phyloP scores from a whole-genome alignment of 2,113 vertebrate genomes.

The Desmodus rotundus region DNA sequence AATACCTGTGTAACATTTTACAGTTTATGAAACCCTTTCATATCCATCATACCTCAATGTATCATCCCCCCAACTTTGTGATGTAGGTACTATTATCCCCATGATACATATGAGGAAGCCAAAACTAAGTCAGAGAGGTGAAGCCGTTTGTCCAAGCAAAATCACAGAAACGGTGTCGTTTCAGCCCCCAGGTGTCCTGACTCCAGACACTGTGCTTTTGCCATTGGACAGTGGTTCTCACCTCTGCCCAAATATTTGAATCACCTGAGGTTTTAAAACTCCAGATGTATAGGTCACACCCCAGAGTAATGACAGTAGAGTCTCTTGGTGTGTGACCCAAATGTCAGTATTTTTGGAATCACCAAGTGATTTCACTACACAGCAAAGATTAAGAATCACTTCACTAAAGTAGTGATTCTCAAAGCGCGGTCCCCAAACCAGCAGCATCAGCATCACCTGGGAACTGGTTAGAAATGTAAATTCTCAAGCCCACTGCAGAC shows the following conservation, averaged over 20 bases:
- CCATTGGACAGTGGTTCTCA: background rate
- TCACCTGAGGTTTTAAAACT: background rate
- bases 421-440: background rate
- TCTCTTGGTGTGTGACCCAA: background rate
- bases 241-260: background rate
- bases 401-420: background rate
- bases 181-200: background rate
- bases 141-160: constrained; percentile 3
- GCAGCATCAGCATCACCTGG: background rate
- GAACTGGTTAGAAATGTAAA: constrained; percentile 13
- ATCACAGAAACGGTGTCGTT: background rate
- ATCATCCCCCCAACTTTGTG: background rate
- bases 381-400: background rate
- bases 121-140: constrained; percentile 26
- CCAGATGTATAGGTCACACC: background rate
- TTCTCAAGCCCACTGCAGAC: background rate
- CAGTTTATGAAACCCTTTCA: constrained; percentile 13
- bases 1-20: background rate
- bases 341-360: background rate
- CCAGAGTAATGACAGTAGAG: background rate
- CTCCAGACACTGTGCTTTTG: background rate
- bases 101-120: background rate
- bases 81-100: background rate
- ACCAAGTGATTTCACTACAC: background rate
- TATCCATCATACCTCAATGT: background rate